Conservation (phyloP, 2,888 invertebrate species). For the Corbicula japonica region DNA sequence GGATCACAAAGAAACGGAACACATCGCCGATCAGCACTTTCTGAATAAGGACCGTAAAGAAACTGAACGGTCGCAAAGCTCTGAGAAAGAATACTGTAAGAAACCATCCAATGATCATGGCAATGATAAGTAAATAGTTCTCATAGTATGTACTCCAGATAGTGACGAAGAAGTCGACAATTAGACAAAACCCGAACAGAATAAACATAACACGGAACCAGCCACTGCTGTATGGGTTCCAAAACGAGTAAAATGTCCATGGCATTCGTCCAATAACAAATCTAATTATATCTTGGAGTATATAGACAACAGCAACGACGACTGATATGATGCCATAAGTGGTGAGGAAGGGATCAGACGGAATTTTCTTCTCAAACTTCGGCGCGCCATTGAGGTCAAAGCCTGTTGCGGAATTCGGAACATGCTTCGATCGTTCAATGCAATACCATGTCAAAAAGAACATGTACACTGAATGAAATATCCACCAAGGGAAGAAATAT, state of each 20-base stretch:
- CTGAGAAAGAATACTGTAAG: slow-evolving; percentile 74
- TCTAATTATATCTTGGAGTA: slow-evolving; percentile 45
- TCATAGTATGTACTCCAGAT: slow-evolving; percentile 36
- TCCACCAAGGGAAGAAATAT: slow-evolving; percentile 65
- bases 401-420: slow-evolving; percentile 22
- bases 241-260: slow-evolving; percentile 38
- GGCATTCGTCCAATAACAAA: slow-evolving; percentile 42
- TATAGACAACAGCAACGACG: slow-evolving; percentile 55
- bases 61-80: slow-evolving; percentile 73
- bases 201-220: slow-evolving; percentile 68
- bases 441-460: slow-evolving; percentile 62
- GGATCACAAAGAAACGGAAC: slow-evolving; percentile 70
- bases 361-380: slow-evolving; percentile 36
- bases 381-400: slow-evolving; percentile 34
- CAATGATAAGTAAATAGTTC: slow-evolving; percentile 68
- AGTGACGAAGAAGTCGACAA: slow-evolving; percentile 65
- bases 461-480: slow-evolving; percentile 68
- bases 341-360: slow-evolving; percentile 42
- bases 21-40: slow-evolving; percentile 72
- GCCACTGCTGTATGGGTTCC: slow-evolving; percentile 68
- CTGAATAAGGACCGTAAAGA: slow-evolving; percentile 77
- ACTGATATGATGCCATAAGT: slow-evolving; percentile 44
- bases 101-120: slow-evolving; percentile 74
- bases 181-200: slow-evolving; percentile 60
- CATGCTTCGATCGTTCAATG: slow-evolving; percentile 44